These are phyloP conservation scores for Theonella swinhoei DNA, from an alignment of 37 sponge, comb jelly and placozoan genomes.

Conservation along the genomic window DNA sequence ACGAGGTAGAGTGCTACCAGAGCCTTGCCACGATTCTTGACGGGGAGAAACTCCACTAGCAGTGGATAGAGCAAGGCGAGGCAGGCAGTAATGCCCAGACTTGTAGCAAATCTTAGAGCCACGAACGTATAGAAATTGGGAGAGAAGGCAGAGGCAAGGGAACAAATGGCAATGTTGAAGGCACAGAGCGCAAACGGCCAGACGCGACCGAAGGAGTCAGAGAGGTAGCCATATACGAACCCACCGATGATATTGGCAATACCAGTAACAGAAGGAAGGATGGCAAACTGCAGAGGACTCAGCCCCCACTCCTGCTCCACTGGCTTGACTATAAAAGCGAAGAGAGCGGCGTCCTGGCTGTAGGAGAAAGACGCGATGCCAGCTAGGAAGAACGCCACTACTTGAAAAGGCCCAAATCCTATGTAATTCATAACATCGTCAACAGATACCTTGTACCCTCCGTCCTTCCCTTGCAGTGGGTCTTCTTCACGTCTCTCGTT, in stretches of 20 bases:
- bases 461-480: neutral
- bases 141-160: conserved; percentile 53
- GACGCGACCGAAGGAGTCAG: conserved; percentile 40
- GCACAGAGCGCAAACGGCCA: conserved; percentile 49
- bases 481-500: neutral
- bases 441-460: neutral
- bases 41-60: conserved; percentile 56
- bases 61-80: conserved; percentile 8
- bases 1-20: neutral
- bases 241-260: conserved; percentile 42
- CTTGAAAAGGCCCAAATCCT: conserved; percentile 39
- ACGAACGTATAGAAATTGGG: conserved; percentile 28
- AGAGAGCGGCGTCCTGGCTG: conserved; percentile 9
- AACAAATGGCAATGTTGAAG: conserved; percentile 3
- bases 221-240: conserved; percentile 10
- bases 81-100: conserved; percentile 26
- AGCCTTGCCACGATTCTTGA: conserved; percentile 33
- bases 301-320: conserved; percentile 13
- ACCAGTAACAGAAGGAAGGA: conserved; percentile 24
- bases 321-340: conserved; percentile 8
- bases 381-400: conserved; percentile 13
- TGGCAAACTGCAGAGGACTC: conserved; percentile 12
- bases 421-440: conserved; percentile 32
- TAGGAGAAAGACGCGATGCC: conserved; percentile 34
- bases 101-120: conserved; percentile 11